Percentiles rank a stretch among this genome's conserved stretches.
These are phyloP conservation scores for Helicoverpa zea DNA, from an alignment of 1,140 invertebrate genomes.

Conservation along the genomic window DNA sequence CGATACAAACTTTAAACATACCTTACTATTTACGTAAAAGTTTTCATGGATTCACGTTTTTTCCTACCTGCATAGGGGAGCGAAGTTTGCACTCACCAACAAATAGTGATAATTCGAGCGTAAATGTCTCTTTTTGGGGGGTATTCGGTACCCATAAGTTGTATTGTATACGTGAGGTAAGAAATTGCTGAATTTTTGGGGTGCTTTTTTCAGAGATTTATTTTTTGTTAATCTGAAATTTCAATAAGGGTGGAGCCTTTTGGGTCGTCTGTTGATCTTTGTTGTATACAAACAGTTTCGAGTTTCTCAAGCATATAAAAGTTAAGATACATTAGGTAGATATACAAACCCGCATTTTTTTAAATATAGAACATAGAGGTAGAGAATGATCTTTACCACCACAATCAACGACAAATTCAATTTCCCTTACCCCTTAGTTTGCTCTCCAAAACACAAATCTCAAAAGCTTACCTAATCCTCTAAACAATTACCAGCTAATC, in stretches of 20 bases:
- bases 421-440: background rate
- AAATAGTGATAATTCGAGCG: slow-evolving; percentile 49
- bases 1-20: slow-evolving; percentile 46
- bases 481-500: slow-evolving; percentile 19
- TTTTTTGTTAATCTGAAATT: slow-evolving; percentile 19
- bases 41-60: slow-evolving; percentile 53
- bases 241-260: background rate
- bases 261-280: too few species aligned
- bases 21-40: slow-evolving; percentile 58
- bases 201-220: slow-evolving; percentile 3
- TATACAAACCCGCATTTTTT: too few species aligned
- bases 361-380: background rate
- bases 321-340: too few species aligned
- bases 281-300: too few species aligned
- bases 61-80: slow-evolving; percentile 50
- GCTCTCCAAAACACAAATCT: background rate
- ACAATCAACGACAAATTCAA: background rate
- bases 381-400: background rate
- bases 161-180: slow-evolving; percentile 19
- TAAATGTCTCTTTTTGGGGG: slow-evolving; percentile 43
- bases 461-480: slow-evolving; percentile 8
- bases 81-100: slow-evolving; percentile 46
- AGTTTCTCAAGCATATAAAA: too few species aligned
- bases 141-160: background rate
- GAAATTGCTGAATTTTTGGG: slow-evolving; percentile 16